These are phyloP conservation scores for Sebastes elongatus DNA, from an alignment of 2,797 vertebrate species.

Conservation along the genomic window DNA sequence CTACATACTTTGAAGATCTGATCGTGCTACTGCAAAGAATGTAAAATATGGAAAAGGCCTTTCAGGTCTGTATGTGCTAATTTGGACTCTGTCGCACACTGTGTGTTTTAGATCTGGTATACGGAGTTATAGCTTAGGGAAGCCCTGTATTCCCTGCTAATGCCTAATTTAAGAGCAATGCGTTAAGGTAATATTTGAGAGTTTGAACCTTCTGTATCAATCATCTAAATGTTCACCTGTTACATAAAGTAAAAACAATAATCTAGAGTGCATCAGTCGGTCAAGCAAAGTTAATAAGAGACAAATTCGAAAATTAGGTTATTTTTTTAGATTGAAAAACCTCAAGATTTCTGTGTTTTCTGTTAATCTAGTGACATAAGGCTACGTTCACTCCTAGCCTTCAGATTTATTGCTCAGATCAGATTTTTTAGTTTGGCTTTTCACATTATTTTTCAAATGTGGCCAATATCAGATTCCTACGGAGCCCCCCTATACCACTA, in stretches of 20 bases:
- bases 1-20: slow-evolving; percentile 65
- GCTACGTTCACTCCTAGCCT: not conserved
- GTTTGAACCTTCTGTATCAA: not conserved
- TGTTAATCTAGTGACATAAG: not conserved
- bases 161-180: slow-evolving; percentile 28
- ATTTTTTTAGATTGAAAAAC: not conserved
- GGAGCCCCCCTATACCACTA: too few species aligned
- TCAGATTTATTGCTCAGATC: not conserved
- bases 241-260: not conserved
- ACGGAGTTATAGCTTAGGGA: slow-evolving; percentile 17
- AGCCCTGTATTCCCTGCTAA: slow-evolving; percentile 16
- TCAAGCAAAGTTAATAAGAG: not conserved
- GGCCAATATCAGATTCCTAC: not conserved
- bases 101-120: slow-evolving; percentile 38
- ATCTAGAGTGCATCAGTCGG: not conserved
- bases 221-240: not conserved
- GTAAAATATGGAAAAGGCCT: slow-evolving; percentile 53
- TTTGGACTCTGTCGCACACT: slow-evolving; percentile 33
- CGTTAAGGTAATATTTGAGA: not conserved
- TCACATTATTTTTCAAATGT: not conserved
- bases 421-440: not conserved
- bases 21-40: slow-evolving; percentile 54
- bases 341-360: not conserved
- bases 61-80: slow-evolving; percentile 44
- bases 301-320: not conserved